Evolutionary conservation across 2,888 invertebrate species (phyloP), one percentile per base, ranked within the genome.

Genomic region (Scaptomyza flava): DNA sequence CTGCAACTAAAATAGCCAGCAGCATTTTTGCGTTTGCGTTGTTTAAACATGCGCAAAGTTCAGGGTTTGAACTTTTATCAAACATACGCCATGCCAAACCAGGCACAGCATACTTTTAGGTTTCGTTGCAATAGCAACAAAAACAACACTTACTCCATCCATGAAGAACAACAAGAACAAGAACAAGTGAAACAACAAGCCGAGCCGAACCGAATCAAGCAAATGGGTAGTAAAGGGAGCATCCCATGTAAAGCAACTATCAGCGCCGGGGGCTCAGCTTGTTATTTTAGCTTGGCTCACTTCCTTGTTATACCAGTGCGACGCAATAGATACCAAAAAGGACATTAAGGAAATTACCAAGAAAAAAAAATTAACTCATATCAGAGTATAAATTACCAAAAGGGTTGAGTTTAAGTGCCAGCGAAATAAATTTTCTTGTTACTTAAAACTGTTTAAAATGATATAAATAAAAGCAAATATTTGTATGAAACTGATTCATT

Each of bases 1-100:
- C 66, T 82, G 86, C 88, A 83, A 85, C 88, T 83, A 85, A 89
- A 89, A 88, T 88, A 87, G 89, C 88, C 86, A 71, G 77, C 83
- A 89, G 88, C 88, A 80, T 85, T 87, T 86, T 89, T 89, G 89
- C 89, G 87, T 86, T 83, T 89, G 81, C 89, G 89, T 81, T 87
- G 89, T 89, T 89, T 83, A 88, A 85, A 89, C 89, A 87, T 87
- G 88, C 81, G 88, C 89, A 88, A 88, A 88, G 89, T 88, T 89
- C 87, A 79, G 84, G 86, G 74, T 72, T 81, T 88, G 89, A 88
- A 88, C 89, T 88, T 88, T 88, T 87, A 89, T 87, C 83, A 89
- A 83, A 85, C 82, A 83, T 83, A 88, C 83, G 86, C 84, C 81
- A 83, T 73, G 69, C 82, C 79, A 68, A 68, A 64, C 70, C 57